Evolutionary conservation across 1,140 invertebrate genomes (phyloP).

Genomic region (Leptopilina boulardi): DNA sequence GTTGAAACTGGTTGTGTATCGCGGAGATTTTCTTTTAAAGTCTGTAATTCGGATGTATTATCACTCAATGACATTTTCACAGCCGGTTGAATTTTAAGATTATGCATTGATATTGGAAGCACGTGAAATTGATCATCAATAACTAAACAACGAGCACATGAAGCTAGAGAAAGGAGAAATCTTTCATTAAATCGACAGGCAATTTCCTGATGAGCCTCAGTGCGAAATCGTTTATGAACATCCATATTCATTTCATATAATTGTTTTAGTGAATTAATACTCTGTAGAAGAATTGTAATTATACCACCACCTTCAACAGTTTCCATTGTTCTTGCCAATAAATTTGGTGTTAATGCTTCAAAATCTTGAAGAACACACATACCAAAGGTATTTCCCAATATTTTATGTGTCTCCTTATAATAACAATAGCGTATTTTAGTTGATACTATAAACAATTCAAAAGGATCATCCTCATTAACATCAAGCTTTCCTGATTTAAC

Average conservation of each 20-base stretch:
- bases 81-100: slow-evolving; percentile 85
- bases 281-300: slow-evolving; percentile 91
- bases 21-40: slow-evolving; percentile 86
- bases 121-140: slow-evolving; percentile 96
- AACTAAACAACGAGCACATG: slow-evolving; percentile 92
- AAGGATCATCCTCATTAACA: slow-evolving; percentile 96
- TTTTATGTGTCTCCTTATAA: slow-evolving; percentile 98
- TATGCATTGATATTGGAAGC: slow-evolving; percentile 93
- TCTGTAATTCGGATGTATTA: slow-evolving; percentile 77
- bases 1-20: slow-evolving; percentile 94
- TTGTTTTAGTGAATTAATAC: slow-evolving; percentile 93
- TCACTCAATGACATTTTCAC: slow-evolving; percentile 72
- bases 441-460: slow-evolving; percentile 97
- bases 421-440: slow-evolving; percentile 98
- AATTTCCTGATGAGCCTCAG: slow-evolving; percentile 95
- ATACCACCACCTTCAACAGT: slow-evolving; percentile 99
- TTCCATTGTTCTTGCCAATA: slow-evolving; percentile 97
- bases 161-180: slow-evolving; percentile 93
- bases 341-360: slow-evolving; percentile 99
- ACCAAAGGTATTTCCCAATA: slow-evolving; percentile 98
- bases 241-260: slow-evolving; percentile 99
- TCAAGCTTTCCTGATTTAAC: slow-evolving; percentile 92
- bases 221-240: slow-evolving; percentile 95
- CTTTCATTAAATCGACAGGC: slow-evolving; percentile 97
- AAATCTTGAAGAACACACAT: slow-evolving; percentile 97